Evolutionary conservation across 2,888 invertebrate genomes (phyloP).

Genomic region (Sympetrum striolatum): DNA sequence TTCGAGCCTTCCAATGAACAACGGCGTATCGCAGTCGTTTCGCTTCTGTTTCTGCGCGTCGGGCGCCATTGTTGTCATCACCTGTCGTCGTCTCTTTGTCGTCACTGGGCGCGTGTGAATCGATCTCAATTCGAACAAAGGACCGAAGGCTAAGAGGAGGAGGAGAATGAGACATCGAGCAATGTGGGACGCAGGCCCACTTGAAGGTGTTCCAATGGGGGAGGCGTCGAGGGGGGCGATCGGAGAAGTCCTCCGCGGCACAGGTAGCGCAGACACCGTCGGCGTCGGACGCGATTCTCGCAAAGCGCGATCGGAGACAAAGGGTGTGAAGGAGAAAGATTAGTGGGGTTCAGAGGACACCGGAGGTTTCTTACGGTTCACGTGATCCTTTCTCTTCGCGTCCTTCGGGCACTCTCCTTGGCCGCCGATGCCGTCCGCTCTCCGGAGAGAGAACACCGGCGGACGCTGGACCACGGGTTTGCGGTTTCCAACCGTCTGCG

Average conservation of each 20-base stretch:
- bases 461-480: not conserved
- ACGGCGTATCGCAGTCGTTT: not conserved
- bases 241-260: not conserved
- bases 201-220: conserved; percentile 8
- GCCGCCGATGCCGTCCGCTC: not conserved
- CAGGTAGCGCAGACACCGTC: not conserved
- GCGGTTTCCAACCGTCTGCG: conserved; percentile 6
- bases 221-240: not conserved
- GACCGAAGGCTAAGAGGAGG: not conserved
- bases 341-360: not conserved
- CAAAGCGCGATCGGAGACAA: not conserved
- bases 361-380: conserved; percentile 14
- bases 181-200: not conserved
- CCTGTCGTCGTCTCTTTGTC: too few species aligned
- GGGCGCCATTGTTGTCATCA: too few species aligned
- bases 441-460: not conserved
- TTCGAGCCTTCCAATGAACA: not conserved
- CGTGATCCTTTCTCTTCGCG: not conserved
- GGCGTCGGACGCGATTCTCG: not conserved
- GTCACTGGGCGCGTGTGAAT: not conserved
- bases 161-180: not conserved
- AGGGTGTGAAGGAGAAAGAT: not conserved
- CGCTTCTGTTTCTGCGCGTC: not conserved
- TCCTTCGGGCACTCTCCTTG: not conserved
- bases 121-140: not conserved